Evolutionary conservation across 2,888 invertebrate species (phyloP).

Genomic region (Charanyca ferruginea): DNA sequence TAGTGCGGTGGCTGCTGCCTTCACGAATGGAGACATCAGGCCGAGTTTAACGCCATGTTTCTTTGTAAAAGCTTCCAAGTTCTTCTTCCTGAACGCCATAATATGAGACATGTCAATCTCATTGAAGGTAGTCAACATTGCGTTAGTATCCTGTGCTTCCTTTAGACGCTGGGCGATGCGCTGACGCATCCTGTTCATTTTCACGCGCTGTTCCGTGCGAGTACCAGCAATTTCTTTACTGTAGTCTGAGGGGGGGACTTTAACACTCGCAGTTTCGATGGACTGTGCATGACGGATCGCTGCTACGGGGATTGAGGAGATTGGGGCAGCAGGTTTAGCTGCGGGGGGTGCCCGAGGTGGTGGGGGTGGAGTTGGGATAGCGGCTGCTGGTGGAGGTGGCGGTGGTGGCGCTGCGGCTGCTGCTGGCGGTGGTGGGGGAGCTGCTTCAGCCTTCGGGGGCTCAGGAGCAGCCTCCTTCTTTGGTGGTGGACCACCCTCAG

Average conservation of each 20-base stretch:
- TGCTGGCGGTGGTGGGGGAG: constrained; percentile 70
- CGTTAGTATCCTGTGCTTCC: constrained; percentile 99
- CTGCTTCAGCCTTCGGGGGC: constrained; percentile 71
- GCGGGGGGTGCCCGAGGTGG: constrained; percentile 68
- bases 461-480: constrained; percentile 81
- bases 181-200: constrained; percentile 99
- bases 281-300: constrained; percentile 96
- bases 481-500: constrained; percentile 85
- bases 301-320: constrained; percentile 94
- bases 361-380: constrained; percentile 80
- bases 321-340: constrained; percentile 81
- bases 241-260: constrained; percentile 96
- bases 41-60: constrained; percentile 98
- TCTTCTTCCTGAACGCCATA: constrained; percentile 97
- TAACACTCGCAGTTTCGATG: constrained; percentile 93
- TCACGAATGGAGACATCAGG: constrained; percentile 99
- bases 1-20: constrained; percentile 98
- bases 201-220: constrained; percentile 98
- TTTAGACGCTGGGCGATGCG: constrained; percentile 99
- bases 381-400: constrained; percentile 74
- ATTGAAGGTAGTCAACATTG: constrained; percentile 99
- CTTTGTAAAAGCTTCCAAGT: constrained; percentile 98
- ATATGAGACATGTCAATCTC: constrained; percentile 99
- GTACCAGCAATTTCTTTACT: constrained; percentile 97
- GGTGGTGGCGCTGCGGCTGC: constrained; percentile 72